A percentile compares a stretch with the other conserved stretches of the same genome.
Evolutionary conservation across 2,888 invertebrate genomes (phyloP).

Genomic region (Acanthococcus lagerstroemiae): DNA sequence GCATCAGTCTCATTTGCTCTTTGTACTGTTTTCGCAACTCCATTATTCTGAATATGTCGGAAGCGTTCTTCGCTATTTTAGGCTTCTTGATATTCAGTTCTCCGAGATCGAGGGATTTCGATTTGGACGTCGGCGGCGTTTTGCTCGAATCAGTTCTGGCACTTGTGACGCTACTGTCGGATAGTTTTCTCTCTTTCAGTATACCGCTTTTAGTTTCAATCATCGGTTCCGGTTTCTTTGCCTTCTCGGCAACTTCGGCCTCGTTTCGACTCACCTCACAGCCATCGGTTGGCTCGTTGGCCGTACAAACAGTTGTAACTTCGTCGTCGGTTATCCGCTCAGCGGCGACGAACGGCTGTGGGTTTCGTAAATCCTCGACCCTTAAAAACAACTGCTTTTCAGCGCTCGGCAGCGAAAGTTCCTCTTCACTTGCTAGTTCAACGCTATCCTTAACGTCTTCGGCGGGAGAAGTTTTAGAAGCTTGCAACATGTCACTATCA

Average conservation of each 20-base stretch:
- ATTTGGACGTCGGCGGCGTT: background rate
- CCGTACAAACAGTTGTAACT: too few species aligned
- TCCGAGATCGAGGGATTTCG: background rate
- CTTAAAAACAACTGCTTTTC: background rate
- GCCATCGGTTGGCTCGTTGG: background rate
- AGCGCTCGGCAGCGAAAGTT: background rate
- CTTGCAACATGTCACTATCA: background rate
- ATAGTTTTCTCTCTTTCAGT: background rate
- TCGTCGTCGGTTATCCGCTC: too few species aligned
- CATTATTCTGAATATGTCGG: constrained; percentile 14
- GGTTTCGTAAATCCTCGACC: too few species aligned
- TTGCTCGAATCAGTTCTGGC: background rate
- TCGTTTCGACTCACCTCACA: background rate
- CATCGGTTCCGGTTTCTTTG: background rate
- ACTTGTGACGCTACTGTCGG: background rate
- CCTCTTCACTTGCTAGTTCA: background rate
- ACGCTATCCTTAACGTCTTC: background rate
- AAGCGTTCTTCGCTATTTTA: constrained; percentile 16
- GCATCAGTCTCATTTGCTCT: background rate
- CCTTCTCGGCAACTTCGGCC: background rate
- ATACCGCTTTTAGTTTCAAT: too few species aligned
- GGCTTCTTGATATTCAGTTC: constrained; percentile 19
- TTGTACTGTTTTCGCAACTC: constrained; percentile 17
- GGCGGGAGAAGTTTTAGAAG: background rate
- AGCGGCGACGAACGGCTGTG: too few species aligned